phyloP scores from a whole-genome alignment of 2,888 invertebrate species.

The Mylabris sibirica region DNA sequence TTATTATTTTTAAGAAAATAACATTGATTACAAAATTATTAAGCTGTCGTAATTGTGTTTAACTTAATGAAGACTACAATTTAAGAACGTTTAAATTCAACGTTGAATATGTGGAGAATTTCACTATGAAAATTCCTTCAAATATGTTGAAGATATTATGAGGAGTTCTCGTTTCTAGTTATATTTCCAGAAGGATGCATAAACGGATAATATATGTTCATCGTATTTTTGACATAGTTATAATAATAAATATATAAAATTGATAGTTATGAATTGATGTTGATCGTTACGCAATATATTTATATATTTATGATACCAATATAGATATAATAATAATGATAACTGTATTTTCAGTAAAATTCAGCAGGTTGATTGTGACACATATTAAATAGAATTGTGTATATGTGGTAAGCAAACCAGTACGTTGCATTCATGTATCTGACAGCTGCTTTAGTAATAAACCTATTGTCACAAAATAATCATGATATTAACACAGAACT shows the following conservation, averaged over 20 bases:
- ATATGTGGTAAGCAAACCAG: slow-evolving; percentile 50
- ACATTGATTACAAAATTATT: not conserved
- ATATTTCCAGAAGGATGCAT: slow-evolving; percentile 7
- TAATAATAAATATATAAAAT: not conserved
- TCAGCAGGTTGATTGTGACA: slow-evolving; percentile 34
- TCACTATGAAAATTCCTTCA: not conserved
- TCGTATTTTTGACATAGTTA: not conserved
- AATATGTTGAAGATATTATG: slow-evolving; percentile 8
- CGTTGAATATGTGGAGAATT: not conserved
- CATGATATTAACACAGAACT: slow-evolving; percentile 53
- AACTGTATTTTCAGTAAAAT: slow-evolving; percentile 27
- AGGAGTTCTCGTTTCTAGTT: not conserved
- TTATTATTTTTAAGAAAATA: not conserved
- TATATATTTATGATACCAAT: slow-evolving; percentile 9
- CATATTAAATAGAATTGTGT: slow-evolving; percentile 34
- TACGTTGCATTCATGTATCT: slow-evolving; percentile 54
- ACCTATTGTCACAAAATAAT: slow-evolving; percentile 58
- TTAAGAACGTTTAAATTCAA: slow-evolving; percentile 1
- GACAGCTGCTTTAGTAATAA: slow-evolving; percentile 56
- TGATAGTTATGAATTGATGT: not conserved
- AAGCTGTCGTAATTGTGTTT: not conserved
- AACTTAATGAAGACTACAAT: not conserved
- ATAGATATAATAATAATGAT: slow-evolving; percentile 20
- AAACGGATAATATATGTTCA: slow-evolving; percentile 1
- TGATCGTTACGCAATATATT: not conserved